Conservation (phyloP, 2,888 invertebrate genomes). For the Xylocampa areola region DNA sequence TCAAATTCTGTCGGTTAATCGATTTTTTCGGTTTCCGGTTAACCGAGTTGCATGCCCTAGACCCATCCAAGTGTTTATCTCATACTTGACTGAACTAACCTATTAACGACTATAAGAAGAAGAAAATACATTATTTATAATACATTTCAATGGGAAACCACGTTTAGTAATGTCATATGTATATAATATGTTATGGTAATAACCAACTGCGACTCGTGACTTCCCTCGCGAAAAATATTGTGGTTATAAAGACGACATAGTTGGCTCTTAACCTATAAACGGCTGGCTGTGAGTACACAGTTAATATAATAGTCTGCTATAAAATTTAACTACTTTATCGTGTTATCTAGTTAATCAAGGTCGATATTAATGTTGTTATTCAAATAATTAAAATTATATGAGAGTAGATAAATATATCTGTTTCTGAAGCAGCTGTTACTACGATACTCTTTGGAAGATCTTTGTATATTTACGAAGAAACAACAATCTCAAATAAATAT, state of each 20-base stretch:
- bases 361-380: constrained; percentile 14
- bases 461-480: no score
- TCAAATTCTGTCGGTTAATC: no score
- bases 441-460: no score
- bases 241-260: constrained; percentile 1
- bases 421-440: no score
- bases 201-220: constrained; percentile 13
- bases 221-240: constrained; percentile 17
- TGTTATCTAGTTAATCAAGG: constrained; percentile 12
- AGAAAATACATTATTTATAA: constrained; percentile 40
- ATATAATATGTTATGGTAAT: constrained; percentile 36
- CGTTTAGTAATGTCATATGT: constrained; percentile 43
- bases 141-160: constrained; percentile 20
- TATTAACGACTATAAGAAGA: constrained; percentile 25
- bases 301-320: constrained; percentile 15
- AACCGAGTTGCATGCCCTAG: no score
- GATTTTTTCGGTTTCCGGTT: no score
- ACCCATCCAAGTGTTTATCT: constrained; percentile 12
- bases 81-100: constrained; percentile 18
- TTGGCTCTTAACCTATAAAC: constrained; percentile 8
- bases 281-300: neutral
- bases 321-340: constrained; percentile 9
- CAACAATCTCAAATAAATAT: no score
- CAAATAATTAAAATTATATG: no score
- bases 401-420: no score